Base-by-base conservation (phyloP, 2,888 invertebrate species). In the Lordiphosa andalusiaca region DNA sequence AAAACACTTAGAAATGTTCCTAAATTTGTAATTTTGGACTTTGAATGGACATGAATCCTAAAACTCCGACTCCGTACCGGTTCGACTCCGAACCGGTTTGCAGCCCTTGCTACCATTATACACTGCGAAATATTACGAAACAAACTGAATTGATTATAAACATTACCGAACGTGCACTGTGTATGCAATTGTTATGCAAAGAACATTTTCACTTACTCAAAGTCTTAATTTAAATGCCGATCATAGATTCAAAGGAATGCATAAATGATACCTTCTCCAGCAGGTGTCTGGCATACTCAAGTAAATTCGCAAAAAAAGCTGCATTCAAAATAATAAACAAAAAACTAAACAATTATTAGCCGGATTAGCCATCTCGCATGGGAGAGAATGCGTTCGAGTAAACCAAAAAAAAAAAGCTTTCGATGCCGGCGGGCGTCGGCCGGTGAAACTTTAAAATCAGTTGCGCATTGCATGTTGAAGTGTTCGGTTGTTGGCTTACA, bases 391-490 rank as follows among this genome's bases (percentile, higher is more conserved):
- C 42, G 13, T 46, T 46, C 10, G 25, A 40, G 30, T 30, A 9
- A 30, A 38, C 2, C n/a, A 48, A 53, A 60, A 63, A 53, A 48
- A 53, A 60, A 63, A 53, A 67, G 65, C 65, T 59, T 53, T 59
- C 10, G n/a, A 2, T 16, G 19, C 19, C 47, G 60, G 52, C 60
- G 58, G 62, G 57, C 51, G 53, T 56, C 78, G 39, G 47, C 51
- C 47, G 41, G 36, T 59, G 44, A 58, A 60, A 70, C 53, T 67
- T 62, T 54, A 59, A 73, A 69, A 67, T 87, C 73, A 86, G 84
- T 86, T 73, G 86, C 69, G 81, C 73, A 73, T 75, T 71, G 83
- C 76, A 76, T 84, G 84, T 74, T 72, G 59, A 70, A 73, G 77
- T 73, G 73, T 48, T 53, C 67, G 65, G 83, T 73, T 67, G 69